phyloP scores from a whole-genome alignment of 2,888 invertebrate species.

The Phasia obesa region DNA sequence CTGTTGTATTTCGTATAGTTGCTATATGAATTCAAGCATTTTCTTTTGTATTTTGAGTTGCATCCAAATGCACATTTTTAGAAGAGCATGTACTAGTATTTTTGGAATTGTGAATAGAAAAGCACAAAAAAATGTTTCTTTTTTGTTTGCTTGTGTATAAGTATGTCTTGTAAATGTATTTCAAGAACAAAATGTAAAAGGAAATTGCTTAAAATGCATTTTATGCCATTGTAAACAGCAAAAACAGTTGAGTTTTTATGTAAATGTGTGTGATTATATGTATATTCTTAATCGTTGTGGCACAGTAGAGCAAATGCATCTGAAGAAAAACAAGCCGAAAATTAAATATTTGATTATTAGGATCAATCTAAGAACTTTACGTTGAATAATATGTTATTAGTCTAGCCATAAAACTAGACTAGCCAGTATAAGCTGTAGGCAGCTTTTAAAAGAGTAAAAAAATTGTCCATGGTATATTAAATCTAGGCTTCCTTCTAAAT shows the following conservation, averaged over 20 bases:
- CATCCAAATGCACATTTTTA: background rate
- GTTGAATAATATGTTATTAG: too few species aligned
- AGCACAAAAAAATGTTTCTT: constrained; percentile 26
- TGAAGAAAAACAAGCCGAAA: background rate
- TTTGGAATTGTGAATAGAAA: constrained; percentile 24
- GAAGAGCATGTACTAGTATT: too few species aligned
- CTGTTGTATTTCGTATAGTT: background rate
- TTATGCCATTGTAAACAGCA: constrained; percentile 45
- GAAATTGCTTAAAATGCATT: constrained; percentile 71
- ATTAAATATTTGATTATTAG: too few species aligned
- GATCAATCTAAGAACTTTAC: too few species aligned
- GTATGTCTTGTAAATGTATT: constrained; percentile 39
- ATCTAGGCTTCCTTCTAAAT: too few species aligned
- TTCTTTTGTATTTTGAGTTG: constrained; percentile 29
- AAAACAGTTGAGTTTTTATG: constrained; percentile 24
- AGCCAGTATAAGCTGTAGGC: too few species aligned
- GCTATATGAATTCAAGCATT: background rate
- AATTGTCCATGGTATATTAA: too few species aligned
- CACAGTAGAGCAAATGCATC: background rate
- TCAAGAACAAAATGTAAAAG: constrained; percentile 48
- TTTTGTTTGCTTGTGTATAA: constrained; percentile 9
- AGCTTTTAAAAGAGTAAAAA: too few species aligned
- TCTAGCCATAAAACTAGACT: too few species aligned
- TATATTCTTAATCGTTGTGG: background rate
- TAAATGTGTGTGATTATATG: background rate